A percentile compares a stretch with the other conserved stretches of the same genome.
phyloP scores from a whole-genome alignment of 2,797 vertebrate species.

The Meda fulgida region DNA sequence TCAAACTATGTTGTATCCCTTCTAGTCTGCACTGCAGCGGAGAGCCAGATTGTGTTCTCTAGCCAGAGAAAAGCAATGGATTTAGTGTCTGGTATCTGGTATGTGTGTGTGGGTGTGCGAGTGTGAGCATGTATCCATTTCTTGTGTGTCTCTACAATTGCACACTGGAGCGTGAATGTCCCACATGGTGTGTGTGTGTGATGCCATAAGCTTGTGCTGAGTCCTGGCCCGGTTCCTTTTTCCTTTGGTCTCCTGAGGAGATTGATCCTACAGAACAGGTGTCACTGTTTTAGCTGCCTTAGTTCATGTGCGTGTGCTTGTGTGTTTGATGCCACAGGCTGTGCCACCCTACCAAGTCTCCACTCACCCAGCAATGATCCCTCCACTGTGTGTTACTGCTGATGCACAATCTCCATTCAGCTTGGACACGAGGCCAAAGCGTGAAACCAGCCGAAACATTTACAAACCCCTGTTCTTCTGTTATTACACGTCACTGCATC shows the following conservation, averaged over 20 bases:
- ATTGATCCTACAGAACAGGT: slow-evolving; percentile 63
- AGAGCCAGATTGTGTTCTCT: slow-evolving; percentile 54
- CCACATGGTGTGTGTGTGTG: slow-evolving; percentile 53
- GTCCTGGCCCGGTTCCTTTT: slow-evolving; percentile 37
- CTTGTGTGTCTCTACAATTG: slow-evolving; percentile 54
- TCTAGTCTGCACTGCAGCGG: slow-evolving; percentile 40
- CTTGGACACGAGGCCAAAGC: slow-evolving; percentile 25
- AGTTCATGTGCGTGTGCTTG: slow-evolving; percentile 21
- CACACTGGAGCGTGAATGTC: slow-evolving; percentile 49
- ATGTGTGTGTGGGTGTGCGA: slow-evolving; percentile 43
- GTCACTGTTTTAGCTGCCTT: slow-evolving; percentile 61
- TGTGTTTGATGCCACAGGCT: slow-evolving; percentile 34
- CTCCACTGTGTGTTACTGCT: slow-evolving; percentile 18
- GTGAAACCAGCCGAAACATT: slow-evolving; percentile 18
- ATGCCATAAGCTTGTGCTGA: slow-evolving; percentile 46
- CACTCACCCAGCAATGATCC: slow-evolving; percentile 38
- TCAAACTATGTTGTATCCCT: slow-evolving; percentile 35
- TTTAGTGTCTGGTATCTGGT: slow-evolving; percentile 48
- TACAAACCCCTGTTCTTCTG: slow-evolving; percentile 7
- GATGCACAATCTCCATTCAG: slow-evolving; percentile 41
- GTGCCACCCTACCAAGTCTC: slow-evolving; percentile 20
- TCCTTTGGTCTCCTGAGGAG: slow-evolving; percentile 49
- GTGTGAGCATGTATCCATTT: slow-evolving; percentile 42
- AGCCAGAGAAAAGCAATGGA: slow-evolving; percentile 49
- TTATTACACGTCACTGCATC: neutral